Evolutionary conservation across 2,888 invertebrate genomes (phyloP).

Genomic region (Pollenia angustigena): DNA sequence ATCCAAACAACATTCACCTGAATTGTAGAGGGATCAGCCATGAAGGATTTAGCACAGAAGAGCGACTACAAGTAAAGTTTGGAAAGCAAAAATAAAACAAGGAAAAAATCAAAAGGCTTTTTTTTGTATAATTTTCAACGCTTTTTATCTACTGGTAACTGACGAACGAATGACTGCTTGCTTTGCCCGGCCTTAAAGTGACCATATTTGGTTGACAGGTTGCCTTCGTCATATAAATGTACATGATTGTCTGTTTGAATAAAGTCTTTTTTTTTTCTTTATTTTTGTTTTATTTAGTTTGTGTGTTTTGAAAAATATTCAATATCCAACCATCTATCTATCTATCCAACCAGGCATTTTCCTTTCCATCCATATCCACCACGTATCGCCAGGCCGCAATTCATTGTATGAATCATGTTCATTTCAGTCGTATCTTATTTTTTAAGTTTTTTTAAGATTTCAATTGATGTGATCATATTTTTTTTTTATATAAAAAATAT

Average conservation of each 20-base stretch:
- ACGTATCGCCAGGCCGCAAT: constrained; percentile 12
- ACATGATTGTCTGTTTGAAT: constrained; percentile 50
- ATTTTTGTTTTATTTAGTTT: constrained; percentile 45
- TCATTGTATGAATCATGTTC: constrained; percentile 61
- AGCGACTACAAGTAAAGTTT: constrained; percentile 3
- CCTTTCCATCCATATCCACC: constrained; percentile 35
- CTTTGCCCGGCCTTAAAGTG: constrained; percentile 64
- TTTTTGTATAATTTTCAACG: constrained; percentile 40
- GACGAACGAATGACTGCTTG: constrained; percentile 56
- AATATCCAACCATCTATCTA: constrained; percentile 43
- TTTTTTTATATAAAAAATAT: constrained; percentile 29
- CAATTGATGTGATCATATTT: constrained; percentile 62
- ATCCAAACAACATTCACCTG: constrained; percentile 66
- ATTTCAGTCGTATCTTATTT: constrained; percentile 38
- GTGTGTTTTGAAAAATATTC: constrained; percentile 48
- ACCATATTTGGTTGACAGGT: constrained; percentile 73
- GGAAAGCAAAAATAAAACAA: constrained; percentile 10
- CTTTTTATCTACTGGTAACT: constrained; percentile 59
- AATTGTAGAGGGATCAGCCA: constrained; percentile 53
- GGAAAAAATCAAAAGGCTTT: background rate
- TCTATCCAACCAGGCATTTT: constrained; percentile 36
- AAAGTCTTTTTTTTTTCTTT: constrained; percentile 29
- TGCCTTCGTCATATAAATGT: constrained; percentile 69
- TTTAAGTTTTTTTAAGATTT: constrained; percentile 48
- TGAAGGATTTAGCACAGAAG: constrained; percentile 53